Evolutionary conservation across 2,888 invertebrate genomes (phyloP).

Genomic region (Rhagonycha lutea): DNA sequence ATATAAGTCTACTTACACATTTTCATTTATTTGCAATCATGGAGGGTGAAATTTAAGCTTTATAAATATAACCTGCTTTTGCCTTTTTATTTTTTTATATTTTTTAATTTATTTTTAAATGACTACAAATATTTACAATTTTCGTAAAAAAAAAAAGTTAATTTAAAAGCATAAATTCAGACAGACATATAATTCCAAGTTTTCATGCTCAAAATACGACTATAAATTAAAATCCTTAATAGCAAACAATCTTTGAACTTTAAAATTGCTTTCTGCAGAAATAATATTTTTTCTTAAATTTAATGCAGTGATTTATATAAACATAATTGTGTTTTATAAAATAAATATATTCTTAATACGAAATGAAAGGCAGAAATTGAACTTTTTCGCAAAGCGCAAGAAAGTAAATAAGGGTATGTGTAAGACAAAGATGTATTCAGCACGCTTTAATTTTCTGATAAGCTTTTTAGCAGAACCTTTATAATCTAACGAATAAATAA

Average conservation of each 20-base stretch:
- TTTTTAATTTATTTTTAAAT: not conserved
- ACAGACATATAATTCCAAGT: not conserved
- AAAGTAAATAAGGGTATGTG: not conserved
- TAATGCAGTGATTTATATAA: not conserved
- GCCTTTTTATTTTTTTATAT: too few species aligned
- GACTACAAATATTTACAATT: not conserved
- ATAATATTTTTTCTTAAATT: not conserved
- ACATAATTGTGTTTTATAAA: not conserved
- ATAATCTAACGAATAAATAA: slow-evolving; percentile 26
- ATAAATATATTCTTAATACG: not conserved
- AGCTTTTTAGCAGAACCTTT: slow-evolving; percentile 13
- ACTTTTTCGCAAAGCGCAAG: not conserved
- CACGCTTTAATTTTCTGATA: slow-evolving; percentile 21
- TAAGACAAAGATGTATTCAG: not conserved
- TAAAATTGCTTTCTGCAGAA: not conserved
- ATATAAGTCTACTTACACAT: too few species aligned
- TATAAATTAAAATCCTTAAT: not conserved
- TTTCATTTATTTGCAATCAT: too few species aligned
- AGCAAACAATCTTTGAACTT: not conserved
- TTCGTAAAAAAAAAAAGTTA: not conserved
- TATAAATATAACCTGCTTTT: too few species aligned
- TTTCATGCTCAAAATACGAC: not conserved
- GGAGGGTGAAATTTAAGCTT: too few species aligned
- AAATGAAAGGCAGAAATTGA: not conserved
- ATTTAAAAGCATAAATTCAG: not conserved